These are phyloP conservation scores for Phragmatobia fuliginosa DNA, from an alignment of 2,888 invertebrate genomes.

Conservation along the genomic window DNA sequence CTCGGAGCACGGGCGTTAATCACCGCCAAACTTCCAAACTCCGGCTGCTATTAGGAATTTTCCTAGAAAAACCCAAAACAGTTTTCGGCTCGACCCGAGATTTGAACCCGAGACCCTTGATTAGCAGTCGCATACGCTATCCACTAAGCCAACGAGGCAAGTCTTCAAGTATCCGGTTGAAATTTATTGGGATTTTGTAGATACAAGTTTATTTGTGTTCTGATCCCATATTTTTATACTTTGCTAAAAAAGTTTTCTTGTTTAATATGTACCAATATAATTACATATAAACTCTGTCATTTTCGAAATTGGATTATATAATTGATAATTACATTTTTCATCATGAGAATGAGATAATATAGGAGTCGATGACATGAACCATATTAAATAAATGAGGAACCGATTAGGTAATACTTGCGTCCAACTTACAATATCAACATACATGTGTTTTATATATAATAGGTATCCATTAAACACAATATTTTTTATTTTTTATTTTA, in stretches of 20 bases:
- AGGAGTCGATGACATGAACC: constrained; percentile 31
- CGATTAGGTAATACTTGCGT: constrained; percentile 15
- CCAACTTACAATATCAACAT: constrained; percentile 19
- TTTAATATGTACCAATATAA: too few species aligned
- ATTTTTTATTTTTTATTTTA: too few species aligned
- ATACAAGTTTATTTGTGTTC: not conserved
- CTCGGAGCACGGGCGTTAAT: too few species aligned
- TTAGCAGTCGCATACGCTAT: too few species aligned
- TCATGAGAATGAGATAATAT: constrained; percentile 52
- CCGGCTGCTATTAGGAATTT: too few species aligned
- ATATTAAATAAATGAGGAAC: constrained; percentile 33
- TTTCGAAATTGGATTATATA: not conserved
- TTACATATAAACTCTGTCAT: too few species aligned
- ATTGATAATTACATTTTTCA: not conserved
- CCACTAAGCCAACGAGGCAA: too few species aligned
- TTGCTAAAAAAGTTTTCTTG: not conserved
- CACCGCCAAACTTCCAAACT: too few species aligned
- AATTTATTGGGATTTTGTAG: not conserved
- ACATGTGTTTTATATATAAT: not conserved
- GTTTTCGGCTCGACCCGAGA: too few species aligned
- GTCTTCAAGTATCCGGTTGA: not conserved
- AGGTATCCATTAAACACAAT: not conserved
- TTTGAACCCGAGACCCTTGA: too few species aligned
- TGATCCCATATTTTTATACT: not conserved
- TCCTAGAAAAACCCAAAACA: too few species aligned